phyloP scores from a whole-genome alignment of 1,140 invertebrate species.

The Gonioctena quinquepunctata region DNA sequence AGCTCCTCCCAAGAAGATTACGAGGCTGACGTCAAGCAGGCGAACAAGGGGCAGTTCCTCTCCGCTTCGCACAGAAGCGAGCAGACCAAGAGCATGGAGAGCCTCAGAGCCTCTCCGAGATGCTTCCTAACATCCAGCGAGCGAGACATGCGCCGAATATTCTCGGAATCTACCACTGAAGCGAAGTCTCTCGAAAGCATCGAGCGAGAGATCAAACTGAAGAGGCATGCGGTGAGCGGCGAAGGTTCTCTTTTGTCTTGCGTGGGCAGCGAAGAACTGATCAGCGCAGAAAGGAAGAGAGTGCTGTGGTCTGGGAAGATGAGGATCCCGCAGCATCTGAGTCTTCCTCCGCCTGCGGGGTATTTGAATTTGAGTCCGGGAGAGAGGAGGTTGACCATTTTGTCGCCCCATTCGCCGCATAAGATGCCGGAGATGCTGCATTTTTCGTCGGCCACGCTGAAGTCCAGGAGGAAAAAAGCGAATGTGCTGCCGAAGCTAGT shows the following conservation, averaged over 20 bases:
- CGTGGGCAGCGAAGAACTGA: slow-evolving; percentile 45
- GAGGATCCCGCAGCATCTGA: slow-evolving; percentile 67
- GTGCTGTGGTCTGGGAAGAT: slow-evolving; percentile 67
- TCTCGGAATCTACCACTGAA: slow-evolving; percentile 55
- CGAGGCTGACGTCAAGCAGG: slow-evolving; percentile 60
- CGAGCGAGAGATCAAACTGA: slow-evolving; percentile 62
- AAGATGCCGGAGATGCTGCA: slow-evolving; percentile 64
- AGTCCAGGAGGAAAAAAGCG: slow-evolving; percentile 71
- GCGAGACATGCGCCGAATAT: slow-evolving; percentile 64
- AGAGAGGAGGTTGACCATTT: slow-evolving; percentile 68
- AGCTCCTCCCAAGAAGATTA: slow-evolving; percentile 74
- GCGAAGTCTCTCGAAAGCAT: slow-evolving; percentile 63
- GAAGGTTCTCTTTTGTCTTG: slow-evolving; percentile 58
- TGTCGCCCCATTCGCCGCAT: slow-evolving; percentile 74
- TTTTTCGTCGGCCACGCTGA: slow-evolving; percentile 62
- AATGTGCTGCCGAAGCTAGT: slow-evolving; percentile 76
- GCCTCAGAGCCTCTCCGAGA: slow-evolving; percentile 58
- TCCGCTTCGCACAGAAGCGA: slow-evolving; percentile 62
- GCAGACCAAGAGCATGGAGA: slow-evolving; percentile 72
- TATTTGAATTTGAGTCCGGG: slow-evolving; percentile 59
- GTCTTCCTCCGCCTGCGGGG: slow-evolving; percentile 64
- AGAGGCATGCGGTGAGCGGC: slow-evolving; percentile 63
- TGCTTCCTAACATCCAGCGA: slow-evolving; percentile 66
- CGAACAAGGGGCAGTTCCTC: slow-evolving; percentile 63
- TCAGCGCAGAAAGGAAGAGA: slow-evolving; percentile 65